Percentiles rank a stretch among this genome's conserved stretches.
Evolutionary conservation across 23 tunicate genomes (phyloP).

Genomic region (Trididemnum nubilum): DNA sequence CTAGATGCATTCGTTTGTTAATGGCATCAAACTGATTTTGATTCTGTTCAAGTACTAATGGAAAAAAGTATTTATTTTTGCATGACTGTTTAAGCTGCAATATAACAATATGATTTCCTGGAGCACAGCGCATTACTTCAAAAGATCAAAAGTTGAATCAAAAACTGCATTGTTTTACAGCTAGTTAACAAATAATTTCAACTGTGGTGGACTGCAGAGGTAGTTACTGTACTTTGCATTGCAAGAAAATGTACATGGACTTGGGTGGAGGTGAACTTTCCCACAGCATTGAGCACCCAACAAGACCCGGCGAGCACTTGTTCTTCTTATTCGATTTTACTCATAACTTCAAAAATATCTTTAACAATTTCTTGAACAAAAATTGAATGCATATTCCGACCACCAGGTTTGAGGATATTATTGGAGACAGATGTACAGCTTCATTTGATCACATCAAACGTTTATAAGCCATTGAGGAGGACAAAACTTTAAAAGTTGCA

Average conservation of each 20-base stretch:
- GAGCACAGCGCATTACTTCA: too few species aligned
- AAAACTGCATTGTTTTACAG: too few species aligned
- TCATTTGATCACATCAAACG: background rate
- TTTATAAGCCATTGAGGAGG: background rate
- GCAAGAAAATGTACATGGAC: background rate
- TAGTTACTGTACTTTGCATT: too few species aligned
- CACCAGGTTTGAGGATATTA: background rate
- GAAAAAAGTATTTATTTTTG: too few species aligned
- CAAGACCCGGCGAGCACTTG: background rate
- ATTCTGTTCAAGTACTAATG: too few species aligned
- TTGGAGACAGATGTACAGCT: background rate
- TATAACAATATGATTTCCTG: too few species aligned
- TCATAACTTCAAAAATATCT: background rate
- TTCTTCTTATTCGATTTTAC: constrained; percentile 8
- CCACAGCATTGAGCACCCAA: background rate
- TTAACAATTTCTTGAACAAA: constrained; percentile 11
- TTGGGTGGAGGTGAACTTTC: constrained; percentile 7
- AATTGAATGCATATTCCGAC: constrained; percentile 11
- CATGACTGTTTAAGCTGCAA: too few species aligned
- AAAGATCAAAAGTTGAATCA: too few species aligned
- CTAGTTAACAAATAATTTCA: too few species aligned
- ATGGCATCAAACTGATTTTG: too few species aligned
- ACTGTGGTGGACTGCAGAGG: too few species aligned
- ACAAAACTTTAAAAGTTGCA: constrained; percentile 5
- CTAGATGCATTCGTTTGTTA: too few species aligned